These are phyloP conservation scores for Tetragonula carbonaria DNA, from an alignment of 2,888 invertebrate species.

Conservation along the genomic window DNA sequence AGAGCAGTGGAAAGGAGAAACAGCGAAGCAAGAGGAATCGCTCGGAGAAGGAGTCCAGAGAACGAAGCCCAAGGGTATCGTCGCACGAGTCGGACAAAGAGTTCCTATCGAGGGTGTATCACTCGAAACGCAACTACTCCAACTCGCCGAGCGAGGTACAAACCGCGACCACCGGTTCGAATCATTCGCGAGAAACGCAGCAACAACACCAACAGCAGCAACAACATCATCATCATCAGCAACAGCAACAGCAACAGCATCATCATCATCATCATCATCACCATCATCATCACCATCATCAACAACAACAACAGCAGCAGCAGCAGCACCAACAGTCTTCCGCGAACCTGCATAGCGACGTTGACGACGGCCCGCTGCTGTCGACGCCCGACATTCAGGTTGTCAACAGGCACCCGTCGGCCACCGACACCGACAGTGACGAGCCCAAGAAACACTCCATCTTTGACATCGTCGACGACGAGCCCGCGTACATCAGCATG, in stretches of 20 bases:
- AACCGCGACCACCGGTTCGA: slow-evolving; percentile 62
- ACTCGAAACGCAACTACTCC: slow-evolving; percentile 77
- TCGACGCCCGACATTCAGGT: slow-evolving; percentile 80
- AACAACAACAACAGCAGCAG: slow-evolving; percentile 73
- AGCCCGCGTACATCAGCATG: slow-evolving; percentile 97
- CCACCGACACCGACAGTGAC: slow-evolving; percentile 88
- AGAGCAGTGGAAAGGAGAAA: slow-evolving; percentile 76
- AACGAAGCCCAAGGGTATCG: slow-evolving; percentile 80
- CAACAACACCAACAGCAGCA: slow-evolving; percentile 76
- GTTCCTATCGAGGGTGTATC: slow-evolving; percentile 78
- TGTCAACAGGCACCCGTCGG: slow-evolving; percentile 78
- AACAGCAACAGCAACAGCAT: slow-evolving; percentile 64
- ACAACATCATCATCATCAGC: slow-evolving; percentile 71
- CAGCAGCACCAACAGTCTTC: slow-evolving; percentile 76
- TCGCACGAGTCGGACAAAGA: slow-evolving; percentile 81
- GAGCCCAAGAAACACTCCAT: slow-evolving; percentile 95
- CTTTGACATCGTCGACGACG: slow-evolving; percentile 95
- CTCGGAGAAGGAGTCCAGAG: slow-evolving; percentile 78
- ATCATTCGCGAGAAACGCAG: slow-evolving; percentile 75
- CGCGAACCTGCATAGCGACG: slow-evolving; percentile 78
- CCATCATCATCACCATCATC: too few relatives aligned
- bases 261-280: slow-evolving; percentile 70
- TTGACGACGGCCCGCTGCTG: slow-evolving; percentile 78
- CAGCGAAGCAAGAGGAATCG: slow-evolving; percentile 75
- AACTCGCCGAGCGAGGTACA: slow-evolving; percentile 74